Conservation (phyloP, 30 jellyfish, hydroid and myxozoan species). For the Sanderia malayensis region DNA sequence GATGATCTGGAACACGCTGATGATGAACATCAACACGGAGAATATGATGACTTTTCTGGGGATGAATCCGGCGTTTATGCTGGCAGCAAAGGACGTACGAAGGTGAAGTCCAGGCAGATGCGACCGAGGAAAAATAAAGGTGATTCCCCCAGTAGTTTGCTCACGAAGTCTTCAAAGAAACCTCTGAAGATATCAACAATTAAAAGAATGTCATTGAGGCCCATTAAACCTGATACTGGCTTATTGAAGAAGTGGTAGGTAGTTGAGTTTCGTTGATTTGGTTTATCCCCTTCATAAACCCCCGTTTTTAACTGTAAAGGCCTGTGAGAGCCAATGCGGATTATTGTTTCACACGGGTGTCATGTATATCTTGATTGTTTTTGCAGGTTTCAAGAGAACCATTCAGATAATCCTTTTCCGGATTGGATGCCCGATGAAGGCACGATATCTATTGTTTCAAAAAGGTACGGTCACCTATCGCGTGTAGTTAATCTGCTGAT, state of each 20-base stretch:
- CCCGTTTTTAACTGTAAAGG: too few species aligned
- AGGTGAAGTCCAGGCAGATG: not conserved
- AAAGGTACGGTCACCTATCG: too few species aligned
- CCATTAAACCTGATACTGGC: not conserved
- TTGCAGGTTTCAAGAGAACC: too few species aligned
- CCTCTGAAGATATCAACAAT: slow-evolving; percentile 3
- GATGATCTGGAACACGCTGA: not conserved
- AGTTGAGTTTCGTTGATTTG: too few species aligned
- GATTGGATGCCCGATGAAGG: too few species aligned
- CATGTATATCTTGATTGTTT: too few species aligned
- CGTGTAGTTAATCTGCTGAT: too few species aligned
- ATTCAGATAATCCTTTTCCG: too few species aligned
- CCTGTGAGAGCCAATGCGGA: too few species aligned
- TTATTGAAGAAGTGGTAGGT: slow-evolving; percentile 12
- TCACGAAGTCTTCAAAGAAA: not conserved
- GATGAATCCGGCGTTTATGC: not conserved
- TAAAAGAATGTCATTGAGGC: not conserved
- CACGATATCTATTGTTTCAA: too few species aligned
- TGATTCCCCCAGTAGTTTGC: not conserved
- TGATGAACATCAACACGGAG: slow-evolving; percentile 4
- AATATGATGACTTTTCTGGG: not conserved
- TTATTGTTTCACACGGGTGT: too few species aligned
- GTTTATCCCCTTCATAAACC: too few species aligned
- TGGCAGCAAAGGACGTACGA: not conserved
- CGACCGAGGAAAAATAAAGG: not conserved